Evolutionary conservation across 2,113 vertebrate species (phyloP).

Genomic region (Dasyornis broadbenti): DNA sequence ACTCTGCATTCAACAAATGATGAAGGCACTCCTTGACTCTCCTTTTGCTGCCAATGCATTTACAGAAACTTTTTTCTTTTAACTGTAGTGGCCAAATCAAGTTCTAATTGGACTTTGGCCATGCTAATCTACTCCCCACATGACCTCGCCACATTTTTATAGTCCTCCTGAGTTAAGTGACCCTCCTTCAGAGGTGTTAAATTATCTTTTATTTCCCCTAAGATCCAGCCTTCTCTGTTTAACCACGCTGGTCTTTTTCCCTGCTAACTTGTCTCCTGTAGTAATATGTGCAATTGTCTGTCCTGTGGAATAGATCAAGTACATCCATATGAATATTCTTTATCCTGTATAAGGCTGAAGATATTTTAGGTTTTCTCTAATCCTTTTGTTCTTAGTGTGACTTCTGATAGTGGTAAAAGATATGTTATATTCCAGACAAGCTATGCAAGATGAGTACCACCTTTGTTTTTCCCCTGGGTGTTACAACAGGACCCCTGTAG

Average conservation of each 20-base stretch:
- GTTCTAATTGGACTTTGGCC: neutral
- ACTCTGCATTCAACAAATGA: neutral
- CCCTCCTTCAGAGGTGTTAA: neutral
- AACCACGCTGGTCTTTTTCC: neutral
- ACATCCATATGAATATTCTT: neutral
- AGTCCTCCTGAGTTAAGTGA: neutral
- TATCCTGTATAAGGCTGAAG: neutral
- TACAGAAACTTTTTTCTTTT: neutral
- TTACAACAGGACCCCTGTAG: neutral
- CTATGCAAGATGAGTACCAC: neutral
- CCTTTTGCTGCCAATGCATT: neutral
- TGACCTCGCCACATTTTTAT: neutral
- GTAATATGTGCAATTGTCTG: neutral
- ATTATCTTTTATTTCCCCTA: neutral
- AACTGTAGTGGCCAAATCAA: neutral
- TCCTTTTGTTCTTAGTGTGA: neutral
- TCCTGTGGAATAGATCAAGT: neutral
- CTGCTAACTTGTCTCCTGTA: neutral
- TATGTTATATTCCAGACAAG: neutral
- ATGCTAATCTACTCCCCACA: neutral
- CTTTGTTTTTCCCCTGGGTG: neutral
- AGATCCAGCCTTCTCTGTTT: neutral
- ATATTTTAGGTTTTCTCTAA: neutral
- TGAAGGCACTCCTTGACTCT: neutral
- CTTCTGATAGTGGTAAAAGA: neutral